Evolutionary conservation across 2,797 vertebrate genomes (phyloP), one percentile per base, ranked within the genome.

Genomic region (Zonotrichia albicollis): DNA sequence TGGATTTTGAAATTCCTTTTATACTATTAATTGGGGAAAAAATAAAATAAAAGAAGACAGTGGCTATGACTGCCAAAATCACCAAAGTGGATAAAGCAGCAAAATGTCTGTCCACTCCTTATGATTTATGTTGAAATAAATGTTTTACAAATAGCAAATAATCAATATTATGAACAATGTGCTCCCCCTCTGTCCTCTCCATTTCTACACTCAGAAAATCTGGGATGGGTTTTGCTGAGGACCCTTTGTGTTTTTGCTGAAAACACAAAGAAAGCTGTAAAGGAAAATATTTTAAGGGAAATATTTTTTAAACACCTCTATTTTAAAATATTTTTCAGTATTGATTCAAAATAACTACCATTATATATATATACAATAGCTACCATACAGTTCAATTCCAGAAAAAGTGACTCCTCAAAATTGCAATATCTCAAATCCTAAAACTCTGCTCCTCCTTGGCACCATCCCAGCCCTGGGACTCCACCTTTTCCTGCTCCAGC

Each of bases 71-170:
- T 83, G 29, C 21, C 51, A 84, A 54, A 84, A 79, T 10, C 70
- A 58, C 23, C 43, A 53, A 55, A 32, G 29, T 13, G 38, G 45
- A 23, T n/a, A 77, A 74, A 84, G 26, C 48, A 68, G 20, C 1
- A 86, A 71, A 57, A 27, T 3, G 40, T 70, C 29, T 64, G 13
- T 45, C 73, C 38, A 11, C 29, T 67, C 48, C 22, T 45, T 29
- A 53, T 0, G 1, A 50, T 38, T 88, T 2, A 0, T 4, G 11
- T 22, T 32, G 34, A 85, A 71, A 45, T 17, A 18, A 34, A 6
- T 6, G 45, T 64, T 60, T 66, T 18, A 5, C 80, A 48, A 4
- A 4, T 0, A 45, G 6, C 6, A 84, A 57, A 71, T 16, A 11
- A 18, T 8, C 12, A 23, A 13, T 12, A 57, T 45, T 5, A 43